Evolutionary conservation across 2,888 invertebrate species (phyloP).

Genomic region (Chironomus riparius): DNA sequence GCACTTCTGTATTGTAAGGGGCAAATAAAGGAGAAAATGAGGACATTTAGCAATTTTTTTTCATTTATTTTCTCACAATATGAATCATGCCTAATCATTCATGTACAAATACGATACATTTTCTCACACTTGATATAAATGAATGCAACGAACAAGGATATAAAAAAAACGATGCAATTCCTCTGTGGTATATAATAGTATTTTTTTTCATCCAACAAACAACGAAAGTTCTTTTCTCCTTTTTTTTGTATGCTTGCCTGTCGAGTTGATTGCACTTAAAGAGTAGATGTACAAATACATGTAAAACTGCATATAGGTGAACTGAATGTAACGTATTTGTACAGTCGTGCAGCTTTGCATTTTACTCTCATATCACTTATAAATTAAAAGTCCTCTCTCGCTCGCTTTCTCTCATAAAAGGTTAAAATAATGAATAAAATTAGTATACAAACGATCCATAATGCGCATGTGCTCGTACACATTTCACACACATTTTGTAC

Average conservation of each 20-base stretch:
- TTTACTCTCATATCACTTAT: background rate
- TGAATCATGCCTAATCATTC: conserved; percentile 1
- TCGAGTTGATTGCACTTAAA: background rate
- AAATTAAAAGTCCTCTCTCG: background rate
- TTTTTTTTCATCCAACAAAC: background rate
- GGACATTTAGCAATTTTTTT: too few species aligned
- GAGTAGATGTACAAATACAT: background rate
- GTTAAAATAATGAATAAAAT: background rate
- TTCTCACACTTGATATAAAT: background rate
- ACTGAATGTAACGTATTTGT: background rate
- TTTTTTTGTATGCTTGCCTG: background rate
- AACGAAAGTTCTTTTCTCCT: background rate
- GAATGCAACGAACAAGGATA: background rate
- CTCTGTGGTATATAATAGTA: conserved; percentile 20
- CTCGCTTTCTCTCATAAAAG: too few species aligned
- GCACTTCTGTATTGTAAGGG: too few species aligned
- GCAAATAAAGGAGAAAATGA: too few species aligned
- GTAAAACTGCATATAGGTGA: background rate
- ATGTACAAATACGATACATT: background rate
- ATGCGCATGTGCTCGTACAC: background rate
- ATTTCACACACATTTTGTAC: background rate
- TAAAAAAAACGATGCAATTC: conserved; percentile 10
- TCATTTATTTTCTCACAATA: background rate
- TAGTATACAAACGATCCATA: background rate
- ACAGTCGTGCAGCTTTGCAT: background rate